These are phyloP conservation scores for Lissocephala sabroskyi DNA, from an alignment of 2,888 invertebrate species.

Conservation along the genomic window DNA sequence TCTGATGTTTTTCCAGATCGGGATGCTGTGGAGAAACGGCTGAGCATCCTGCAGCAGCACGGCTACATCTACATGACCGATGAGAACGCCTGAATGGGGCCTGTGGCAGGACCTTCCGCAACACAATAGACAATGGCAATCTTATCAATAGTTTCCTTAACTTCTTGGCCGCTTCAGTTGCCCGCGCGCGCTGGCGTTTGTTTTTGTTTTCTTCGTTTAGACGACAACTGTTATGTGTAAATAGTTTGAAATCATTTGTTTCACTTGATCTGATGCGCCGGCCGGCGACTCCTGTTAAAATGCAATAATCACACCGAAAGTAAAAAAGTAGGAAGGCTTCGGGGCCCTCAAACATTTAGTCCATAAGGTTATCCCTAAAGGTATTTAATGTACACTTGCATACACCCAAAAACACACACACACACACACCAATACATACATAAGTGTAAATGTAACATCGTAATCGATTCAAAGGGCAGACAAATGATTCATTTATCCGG, in stretches of 20 bases:
- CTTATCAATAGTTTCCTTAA: constrained; percentile 54
- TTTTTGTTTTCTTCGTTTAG: too few relatives aligned
- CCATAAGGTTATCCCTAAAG: constrained; percentile 14
- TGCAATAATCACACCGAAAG: too few relatives aligned
- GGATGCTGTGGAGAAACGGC: constrained; percentile 95
- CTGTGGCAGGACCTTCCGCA: constrained; percentile 2
- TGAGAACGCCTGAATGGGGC: constrained; percentile 64
- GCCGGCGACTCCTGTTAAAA: too few relatives aligned
- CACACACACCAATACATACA: constrained; percentile 13
- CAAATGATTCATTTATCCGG: too few relatives aligned
- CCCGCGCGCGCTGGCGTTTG: constrained; percentile 59
- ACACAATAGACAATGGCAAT: constrained; percentile 17
- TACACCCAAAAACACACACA: constrained; percentile 36
- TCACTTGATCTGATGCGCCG: constrained; percentile 17
- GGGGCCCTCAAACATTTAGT: too few relatives aligned
- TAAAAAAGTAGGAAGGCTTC: too few relatives aligned
- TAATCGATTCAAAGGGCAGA: too few relatives aligned
- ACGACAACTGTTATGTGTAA: constrained; percentile 56
- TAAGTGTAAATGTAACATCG: constrained; percentile 9
- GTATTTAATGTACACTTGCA: constrained; percentile 49
- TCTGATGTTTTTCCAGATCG: constrained; percentile 79
- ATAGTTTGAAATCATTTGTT: constrained; percentile 39
- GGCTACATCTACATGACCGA: constrained; percentile 81
- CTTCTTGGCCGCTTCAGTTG: constrained; percentile 47
- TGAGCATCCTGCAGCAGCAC: constrained; percentile 86